Evolutionary conservation across 1,140 invertebrate species (phyloP).

Genomic region (Meloidogyne hapla): DNA sequence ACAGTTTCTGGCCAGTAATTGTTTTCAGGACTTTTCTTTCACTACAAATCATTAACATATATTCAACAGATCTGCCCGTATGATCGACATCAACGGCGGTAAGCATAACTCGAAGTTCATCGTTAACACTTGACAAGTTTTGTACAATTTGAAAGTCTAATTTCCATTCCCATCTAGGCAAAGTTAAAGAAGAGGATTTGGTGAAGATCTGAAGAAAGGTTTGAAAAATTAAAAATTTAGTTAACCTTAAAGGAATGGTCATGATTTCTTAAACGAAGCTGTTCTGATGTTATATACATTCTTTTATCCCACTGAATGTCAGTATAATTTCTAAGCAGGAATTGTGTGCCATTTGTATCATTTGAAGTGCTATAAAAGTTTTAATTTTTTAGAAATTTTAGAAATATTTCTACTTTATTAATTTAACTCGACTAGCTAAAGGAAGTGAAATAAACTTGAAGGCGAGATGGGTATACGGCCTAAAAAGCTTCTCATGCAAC

Average conservation of each 20-base stretch:
- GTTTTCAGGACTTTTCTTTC: slow-evolving; percentile 64
- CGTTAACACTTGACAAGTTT: slow-evolving; percentile 21
- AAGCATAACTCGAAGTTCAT: slow-evolving; percentile 64
- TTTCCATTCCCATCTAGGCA: slow-evolving; percentile 66
- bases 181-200: slow-evolving; percentile 64
- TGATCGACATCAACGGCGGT: slow-evolving; percentile 66
- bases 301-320: slow-evolving; percentile 66
- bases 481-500: slow-evolving; percentile 61
- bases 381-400: not conserved
- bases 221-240: not conserved
- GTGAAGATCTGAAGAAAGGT: slow-evolving; percentile 64
- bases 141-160: slow-evolving; percentile 62
- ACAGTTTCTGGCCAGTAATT: slow-evolving; percentile 65
- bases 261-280: slow-evolving; percentile 31
- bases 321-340: slow-evolving; percentile 66
- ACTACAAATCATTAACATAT: slow-evolving; percentile 65
- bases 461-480: slow-evolving; percentile 64
- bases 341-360: slow-evolving; percentile 64
- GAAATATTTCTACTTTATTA: slow-evolving; percentile 31
- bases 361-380: slow-evolving; percentile 47
- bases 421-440: slow-evolving; percentile 56
- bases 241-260: slow-evolving; percentile 35
- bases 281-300: slow-evolving; percentile 58
- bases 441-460: slow-evolving; percentile 67
- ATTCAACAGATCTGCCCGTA: slow-evolving; percentile 65